Evolutionary conservation across 2,797 vertebrate genomes (phyloP), one percentile per base, ranked within the genome.

Genomic region (Varecia variegata): DNA sequence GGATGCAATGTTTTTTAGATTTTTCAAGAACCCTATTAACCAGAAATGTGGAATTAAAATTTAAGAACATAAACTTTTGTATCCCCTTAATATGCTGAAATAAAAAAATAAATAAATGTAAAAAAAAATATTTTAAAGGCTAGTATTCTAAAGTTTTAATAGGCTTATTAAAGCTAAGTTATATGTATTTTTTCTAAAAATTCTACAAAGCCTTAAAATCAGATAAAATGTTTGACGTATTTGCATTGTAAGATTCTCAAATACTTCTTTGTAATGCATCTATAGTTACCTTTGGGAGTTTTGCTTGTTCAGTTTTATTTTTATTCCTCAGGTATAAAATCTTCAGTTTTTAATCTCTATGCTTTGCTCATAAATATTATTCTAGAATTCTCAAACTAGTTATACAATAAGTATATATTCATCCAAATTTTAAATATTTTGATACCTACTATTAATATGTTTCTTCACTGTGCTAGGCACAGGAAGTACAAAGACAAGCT

Each of bases 61-160:
- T 76, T 93, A 96, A 90, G 25, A 87, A 90, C 43, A 0, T 45
- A 45, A 45, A 45, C 43, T 45, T 45, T 45, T 45, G 43, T 10
- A 45, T 10, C 10, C 43, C 43, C 9, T 11, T 10, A 45, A 45
- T 45, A 12, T 45, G 43, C 43, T 45, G 43, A 45, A 45, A 45
- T 2, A 11, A 45, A 45, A 45, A 45, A 45, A 45, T 45, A 10
- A 45, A 45, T 45, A 45, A 45, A 45, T 45, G 43, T 45, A 45
- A 45, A 45, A 45, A 43, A 45, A 45, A 45, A 45, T 84, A 82
- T 77, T 60, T 83, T 95, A 67, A 97, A 86, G 20, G 5, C 80
- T 90, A 94, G 10, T 47, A 27, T 81, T 90, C n/a, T 71, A 58
- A 84, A 71, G 17, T 67, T 92, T 84, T 86, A 95, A 67, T 94